These are phyloP conservation scores for Leuciscus waleckii DNA, from an alignment of 2,797 vertebrate species.

Conservation along the genomic window DNA sequence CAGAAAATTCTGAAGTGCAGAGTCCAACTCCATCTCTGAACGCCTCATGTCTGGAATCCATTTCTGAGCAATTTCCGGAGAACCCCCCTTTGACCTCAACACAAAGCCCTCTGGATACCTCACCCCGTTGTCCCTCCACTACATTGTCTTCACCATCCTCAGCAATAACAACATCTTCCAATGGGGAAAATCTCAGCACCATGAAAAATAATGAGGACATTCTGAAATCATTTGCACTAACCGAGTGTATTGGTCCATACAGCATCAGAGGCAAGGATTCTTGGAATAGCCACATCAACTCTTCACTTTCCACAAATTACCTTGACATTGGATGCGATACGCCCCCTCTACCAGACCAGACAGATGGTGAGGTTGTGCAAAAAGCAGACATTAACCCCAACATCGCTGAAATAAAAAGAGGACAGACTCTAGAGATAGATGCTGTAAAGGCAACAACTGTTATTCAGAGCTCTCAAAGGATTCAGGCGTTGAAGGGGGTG, in stretches of 20 bases:
- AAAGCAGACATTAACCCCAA: background rate
- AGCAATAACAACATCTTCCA: slow-evolving; percentile 62
- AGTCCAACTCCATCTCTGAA: slow-evolving; percentile 78
- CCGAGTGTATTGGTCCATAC: slow-evolving; percentile 20
- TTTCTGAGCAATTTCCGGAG: slow-evolving; percentile 80
- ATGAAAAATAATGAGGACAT: slow-evolving; percentile 54
- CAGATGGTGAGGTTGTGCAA: slow-evolving; percentile 17
- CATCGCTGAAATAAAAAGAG: slow-evolving; percentile 32
- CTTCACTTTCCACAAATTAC: slow-evolving; percentile 52
- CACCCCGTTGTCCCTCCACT: slow-evolving; percentile 42
- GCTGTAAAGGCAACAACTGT: slow-evolving; percentile 14
- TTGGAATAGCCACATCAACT: slow-evolving; percentile 24
- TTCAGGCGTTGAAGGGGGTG: slow-evolving; percentile 60
- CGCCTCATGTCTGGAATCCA: slow-evolving; percentile 79
- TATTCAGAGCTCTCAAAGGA: slow-evolving; percentile 38
- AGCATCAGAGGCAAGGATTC: slow-evolving; percentile 34
- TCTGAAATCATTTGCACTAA: slow-evolving; percentile 29
- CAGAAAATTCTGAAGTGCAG: slow-evolving; percentile 77
- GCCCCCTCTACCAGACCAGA: slow-evolving; percentile 23
- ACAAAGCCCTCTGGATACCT: slow-evolving; percentile 61
- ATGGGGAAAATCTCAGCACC: slow-evolving; percentile 43
- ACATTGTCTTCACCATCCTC: slow-evolving; percentile 51
- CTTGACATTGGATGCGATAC: slow-evolving; percentile 50
- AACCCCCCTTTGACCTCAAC: slow-evolving; percentile 64
- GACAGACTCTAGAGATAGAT: slow-evolving; percentile 29